phyloP scores from a whole-genome alignment of 1,140 invertebrate species.

The Drosophila kurseongensis region DNA sequence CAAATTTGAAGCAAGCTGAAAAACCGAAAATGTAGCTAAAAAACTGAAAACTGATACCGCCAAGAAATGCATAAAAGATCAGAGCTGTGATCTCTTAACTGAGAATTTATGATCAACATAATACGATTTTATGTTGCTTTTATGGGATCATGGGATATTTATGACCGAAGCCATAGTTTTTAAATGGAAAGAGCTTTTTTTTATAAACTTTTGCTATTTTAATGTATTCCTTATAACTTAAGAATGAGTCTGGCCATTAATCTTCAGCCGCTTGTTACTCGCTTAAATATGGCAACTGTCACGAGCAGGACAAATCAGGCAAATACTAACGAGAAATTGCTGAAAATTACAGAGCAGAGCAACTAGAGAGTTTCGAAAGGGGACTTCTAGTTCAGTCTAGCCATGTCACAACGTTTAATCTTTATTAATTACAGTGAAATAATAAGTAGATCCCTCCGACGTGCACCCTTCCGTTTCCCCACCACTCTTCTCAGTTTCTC shows the following conservation, averaged over 20 bases:
- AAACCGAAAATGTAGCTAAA: conserved; percentile 7
- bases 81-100: conserved; percentile 38
- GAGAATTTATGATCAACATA: conserved; percentile 56
- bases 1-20: conserved; percentile 67
- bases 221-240: conserved; percentile 20
- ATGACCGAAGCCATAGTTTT: conserved; percentile 17
- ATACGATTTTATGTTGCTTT: conserved; percentile 61
- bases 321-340: conserved; percentile 23
- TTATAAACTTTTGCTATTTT: neutral
- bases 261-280: conserved; percentile 61
- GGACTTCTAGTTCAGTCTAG: conserved; percentile 37
- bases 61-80: conserved; percentile 40
- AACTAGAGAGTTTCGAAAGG: conserved; percentile 19
- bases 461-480: conserved; percentile 19
- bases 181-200: conserved; percentile 19
- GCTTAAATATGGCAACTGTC: conserved; percentile 76
- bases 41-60: conserved; percentile 26
- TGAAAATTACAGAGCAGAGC: conserved; percentile 64
- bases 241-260: conserved; percentile 43
- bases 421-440: conserved; percentile 83
- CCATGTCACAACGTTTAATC: conserved; percentile 79
- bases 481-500: conserved; percentile 2
- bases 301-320: conserved; percentile 65
- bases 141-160: conserved; percentile 44
- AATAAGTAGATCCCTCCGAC: conserved; percentile 61